These are phyloP conservation scores for Nothura maculosa DNA, from an alignment of 2,797 vertebrate species.

Conservation along the genomic window DNA sequence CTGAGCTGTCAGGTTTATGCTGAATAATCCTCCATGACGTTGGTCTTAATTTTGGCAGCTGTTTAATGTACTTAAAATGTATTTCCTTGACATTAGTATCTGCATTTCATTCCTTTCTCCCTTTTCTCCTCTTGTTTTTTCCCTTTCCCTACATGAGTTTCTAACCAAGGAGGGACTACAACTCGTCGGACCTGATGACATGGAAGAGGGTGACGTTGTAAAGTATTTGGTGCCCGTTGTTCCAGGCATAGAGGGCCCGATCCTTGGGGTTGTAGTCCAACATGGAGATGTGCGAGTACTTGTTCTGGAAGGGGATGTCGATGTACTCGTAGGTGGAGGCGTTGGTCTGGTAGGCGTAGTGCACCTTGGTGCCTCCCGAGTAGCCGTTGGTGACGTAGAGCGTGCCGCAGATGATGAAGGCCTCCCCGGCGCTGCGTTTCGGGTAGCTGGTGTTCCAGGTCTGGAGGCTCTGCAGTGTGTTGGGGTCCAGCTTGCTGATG, in stretches of 20 bases:
- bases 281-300: slow-evolving; percentile 98
- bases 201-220: slow-evolving; percentile 99
- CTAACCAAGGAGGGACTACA: slow-evolving; percentile 82
- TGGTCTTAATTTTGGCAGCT: slow-evolving; percentile 58
- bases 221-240: slow-evolving; percentile 97
- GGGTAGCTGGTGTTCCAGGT: slow-evolving; percentile 98
- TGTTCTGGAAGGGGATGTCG: slow-evolving; percentile 96
- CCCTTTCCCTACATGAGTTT: background rate
- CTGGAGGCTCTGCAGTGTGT: slow-evolving; percentile 92
- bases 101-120: background rate
- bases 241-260: slow-evolving; percentile 97
- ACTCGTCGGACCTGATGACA: slow-evolving; percentile 93
- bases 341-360: slow-evolving; percentile 97
- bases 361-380: slow-evolving; percentile 96
- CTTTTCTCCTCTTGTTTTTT: background rate
- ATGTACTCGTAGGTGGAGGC: slow-evolving; percentile 98
- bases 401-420: slow-evolving; percentile 98
- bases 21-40: slow-evolving; percentile 34
- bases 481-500: slow-evolving; percentile 95
- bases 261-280: slow-evolving; percentile 98
- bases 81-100: background rate
- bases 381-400: slow-evolving; percentile 98
- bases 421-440: slow-evolving; percentile 95
- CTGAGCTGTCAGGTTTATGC: slow-evolving; percentile 25
- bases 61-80: slow-evolving; percentile 22